Conservation (phyloP, 2,888 invertebrate species). For the Abrostola triplasia region DNA sequence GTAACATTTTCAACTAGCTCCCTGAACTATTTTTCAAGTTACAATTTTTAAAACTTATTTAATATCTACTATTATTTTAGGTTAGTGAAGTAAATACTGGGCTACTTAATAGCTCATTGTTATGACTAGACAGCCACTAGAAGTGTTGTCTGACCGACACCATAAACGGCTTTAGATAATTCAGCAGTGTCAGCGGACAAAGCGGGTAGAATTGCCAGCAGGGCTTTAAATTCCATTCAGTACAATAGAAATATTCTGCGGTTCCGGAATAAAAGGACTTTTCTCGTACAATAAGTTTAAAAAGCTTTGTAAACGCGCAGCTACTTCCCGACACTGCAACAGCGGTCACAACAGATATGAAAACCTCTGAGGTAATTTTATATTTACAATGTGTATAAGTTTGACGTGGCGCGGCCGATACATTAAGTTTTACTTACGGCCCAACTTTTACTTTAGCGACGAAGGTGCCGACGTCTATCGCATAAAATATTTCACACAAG, state of each 20-base stretch:
- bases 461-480: conserved; percentile 29
- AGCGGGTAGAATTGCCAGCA: neutral
- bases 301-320: conserved; percentile 1
- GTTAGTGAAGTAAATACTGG: no score
- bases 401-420: conserved; percentile 29
- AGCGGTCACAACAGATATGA: conserved; percentile 6
- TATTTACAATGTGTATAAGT: conserved; percentile 19
- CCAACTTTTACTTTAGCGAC: conserved; percentile 35
- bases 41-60: no score
- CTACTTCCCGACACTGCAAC: neutral
- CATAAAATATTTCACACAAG: conserved; percentile 34
- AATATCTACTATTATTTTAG: no score
- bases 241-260: neutral
- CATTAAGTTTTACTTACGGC: conserved; percentile 5
- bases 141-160: no score
- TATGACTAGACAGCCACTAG: no score
- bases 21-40: no score
- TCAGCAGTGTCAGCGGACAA: neutral
- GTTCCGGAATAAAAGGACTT: neutral
- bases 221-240: neutral
- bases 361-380: conserved; percentile 18
- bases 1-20: no score
- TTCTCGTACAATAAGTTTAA: neutral
- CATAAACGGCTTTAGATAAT: no score
- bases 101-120: no score